Percentiles rank a stretch among this genome's conserved stretches.
Evolutionary conservation across 2,888 invertebrate species (phyloP).

Genomic region (Automeris io): DNA sequence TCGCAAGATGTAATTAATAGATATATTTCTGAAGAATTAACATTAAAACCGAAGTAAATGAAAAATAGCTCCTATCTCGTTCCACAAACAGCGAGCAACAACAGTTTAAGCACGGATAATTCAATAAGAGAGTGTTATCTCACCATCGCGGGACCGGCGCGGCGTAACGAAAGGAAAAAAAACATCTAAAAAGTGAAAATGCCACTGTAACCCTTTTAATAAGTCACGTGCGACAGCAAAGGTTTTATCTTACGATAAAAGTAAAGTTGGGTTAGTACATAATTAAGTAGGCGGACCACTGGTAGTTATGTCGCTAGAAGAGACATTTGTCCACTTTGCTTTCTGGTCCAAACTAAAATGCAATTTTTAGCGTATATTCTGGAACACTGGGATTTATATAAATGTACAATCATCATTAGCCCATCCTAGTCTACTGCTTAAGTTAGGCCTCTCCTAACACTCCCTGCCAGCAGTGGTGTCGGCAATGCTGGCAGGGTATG

Average conservation of each 20-base stretch:
- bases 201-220: conserved; percentile 28
- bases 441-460: too few relatives aligned
- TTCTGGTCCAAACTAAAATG: too few relatives aligned
- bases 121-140: neutral
- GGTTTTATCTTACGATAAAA: conserved; percentile 29
- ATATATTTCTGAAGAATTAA: neutral
- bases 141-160: neutral
- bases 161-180: conserved; percentile 2
- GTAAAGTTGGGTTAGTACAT: conserved; percentile 32
- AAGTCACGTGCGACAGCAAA: conserved; percentile 24
- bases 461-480: too few relatives aligned
- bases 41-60: neutral
- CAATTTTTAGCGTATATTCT: too few relatives aligned
- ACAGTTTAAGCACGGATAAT: conserved; percentile 2
- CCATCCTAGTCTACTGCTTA: too few relatives aligned
- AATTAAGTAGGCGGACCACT: conserved; percentile 27
- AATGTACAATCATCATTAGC: too few relatives aligned
- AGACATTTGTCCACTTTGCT: neutral
- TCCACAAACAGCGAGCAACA: neutral
- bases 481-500: too few relatives aligned
- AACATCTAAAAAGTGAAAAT: conserved; percentile 16
- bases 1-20: too few relatives aligned
- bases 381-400: too few relatives aligned
- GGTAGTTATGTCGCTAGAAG: conserved; percentile 16
- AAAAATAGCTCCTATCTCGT: neutral